A percentile compares a stretch with the other conserved stretches of the same genome.
These are phyloP conservation scores for Sphinx pinastri DNA, from an alignment of 2,888 invertebrate genomes.

Conservation along the genomic window DNA sequence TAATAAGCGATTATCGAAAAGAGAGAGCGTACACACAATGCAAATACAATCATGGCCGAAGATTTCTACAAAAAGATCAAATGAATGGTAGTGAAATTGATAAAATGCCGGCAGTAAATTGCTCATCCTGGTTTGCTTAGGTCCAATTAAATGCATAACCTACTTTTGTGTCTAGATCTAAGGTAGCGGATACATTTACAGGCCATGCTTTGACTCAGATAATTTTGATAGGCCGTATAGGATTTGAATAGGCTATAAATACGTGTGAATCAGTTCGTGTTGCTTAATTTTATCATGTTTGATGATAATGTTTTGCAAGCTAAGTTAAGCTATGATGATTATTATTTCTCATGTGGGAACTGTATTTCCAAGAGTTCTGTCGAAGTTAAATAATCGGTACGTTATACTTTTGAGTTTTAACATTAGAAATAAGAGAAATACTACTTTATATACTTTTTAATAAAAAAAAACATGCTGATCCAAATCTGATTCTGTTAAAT, in stretches of 20 bases:
- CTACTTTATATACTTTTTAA: too few species aligned
- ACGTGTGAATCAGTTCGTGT: not conserved
- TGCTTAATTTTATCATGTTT: too few species aligned
- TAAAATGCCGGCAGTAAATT: slow-evolving; percentile 26
- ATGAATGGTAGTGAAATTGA: slow-evolving; percentile 25
- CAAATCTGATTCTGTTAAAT: too few species aligned
- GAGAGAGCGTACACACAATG: slow-evolving; percentile 11
- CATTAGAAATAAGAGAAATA: too few species aligned
- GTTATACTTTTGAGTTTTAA: not conserved
- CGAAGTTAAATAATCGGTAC: too few species aligned
- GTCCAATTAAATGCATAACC: slow-evolving; percentile 30
- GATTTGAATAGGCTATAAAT: not conserved
- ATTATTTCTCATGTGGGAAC: too few species aligned
- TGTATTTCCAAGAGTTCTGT: too few species aligned
- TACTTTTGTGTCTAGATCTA: slow-evolving; percentile 27
- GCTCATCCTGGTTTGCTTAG: slow-evolving; percentile 28
- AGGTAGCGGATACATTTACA: slow-evolving; percentile 26
- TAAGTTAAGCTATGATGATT: too few species aligned
- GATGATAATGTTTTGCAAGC: too few species aligned
- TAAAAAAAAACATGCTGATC: too few species aligned
- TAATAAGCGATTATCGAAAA: slow-evolving; percentile 22
- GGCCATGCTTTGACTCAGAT: slow-evolving; percentile 23
- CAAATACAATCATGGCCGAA: slow-evolving; percentile 14
- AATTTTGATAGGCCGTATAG: not conserved
- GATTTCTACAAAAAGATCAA: slow-evolving; percentile 22